Base-by-base conservation (phyloP, 2,797 vertebrate genomes). In the Chromis chromis region DNA sequence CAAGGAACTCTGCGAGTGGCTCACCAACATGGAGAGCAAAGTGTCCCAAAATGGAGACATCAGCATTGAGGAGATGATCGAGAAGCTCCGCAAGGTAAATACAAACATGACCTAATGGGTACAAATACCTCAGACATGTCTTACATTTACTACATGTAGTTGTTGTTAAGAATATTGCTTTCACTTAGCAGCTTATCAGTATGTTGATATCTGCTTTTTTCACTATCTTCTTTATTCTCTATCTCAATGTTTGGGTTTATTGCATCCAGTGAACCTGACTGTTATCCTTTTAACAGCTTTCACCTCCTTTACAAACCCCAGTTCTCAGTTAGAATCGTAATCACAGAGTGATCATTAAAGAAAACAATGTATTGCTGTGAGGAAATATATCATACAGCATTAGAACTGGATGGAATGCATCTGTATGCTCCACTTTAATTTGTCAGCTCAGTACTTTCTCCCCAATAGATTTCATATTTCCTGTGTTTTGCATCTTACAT, bases 61-160 rank as follows among this genome's bases (percentile, higher is more conserved):
- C 88, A 96, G 96, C 92, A 99, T 99, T 28, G 97, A 99, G 84
- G 98, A 99, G 76, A 99, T 99, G 98, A 98, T 99, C n/a, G 96
- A 99, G 77, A 99, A 98, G 85, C 97, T 99, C 53, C 96, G 89
- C 82, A 99, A 99, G 97, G 98, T 99, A 94, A 75, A 25, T 3
- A 36, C 0, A 52, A 11, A 56, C 6, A 21, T 49, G n/a, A 8
- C 7, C n/a, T 10, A 11, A 49, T 21, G n/a, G 19, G 19, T 19
- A 40, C 14, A 40, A 4, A 40, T 14, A 13, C 2, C 39, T 40
- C 44, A 46, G 44, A 46, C 44, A n/a, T 19, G 16, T 46, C 16
- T 9, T 8, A 46, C 17, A 46, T 6, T 46, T 46, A 19, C 17
- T 46, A 2, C 44, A 46, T 25, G 25, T 25, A 31, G 31, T 31